Evolutionary conservation across 2,797 vertebrate genomes (phyloP), one percentile per base, ranked within the genome.

Genomic region (Sylvilagus floridanus): DNA sequence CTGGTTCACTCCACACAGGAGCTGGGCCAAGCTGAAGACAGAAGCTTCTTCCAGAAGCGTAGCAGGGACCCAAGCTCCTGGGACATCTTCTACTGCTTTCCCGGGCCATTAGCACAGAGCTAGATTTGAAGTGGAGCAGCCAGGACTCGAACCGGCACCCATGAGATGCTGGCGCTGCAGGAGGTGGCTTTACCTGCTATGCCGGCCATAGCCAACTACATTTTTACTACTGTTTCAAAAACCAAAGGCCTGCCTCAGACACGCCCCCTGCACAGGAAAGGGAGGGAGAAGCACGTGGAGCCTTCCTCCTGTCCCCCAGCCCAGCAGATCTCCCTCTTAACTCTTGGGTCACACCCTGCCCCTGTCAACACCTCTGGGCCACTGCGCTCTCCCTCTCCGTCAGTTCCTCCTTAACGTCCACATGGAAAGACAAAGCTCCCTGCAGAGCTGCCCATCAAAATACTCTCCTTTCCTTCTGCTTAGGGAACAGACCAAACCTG

Each of bases 391-490:
- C 26, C 16, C 16, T 21, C 71, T 35, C 26, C 11, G 9, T 37
- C 17, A 54, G 6, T 73, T 47, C 28, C 72, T 86, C 17, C n/a
- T 73, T 32, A 19, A 81, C 50, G 92, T 84, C 78, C 72, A 37
- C 2, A 6, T 35, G 81, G 83, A 90, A 76, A 72, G 50, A 47
- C 2, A 91, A 84, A 71, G 14, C n/a, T 90, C 57, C 86, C 37
- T 60, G n/a, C 47, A 57, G 66, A 75, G 4, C 35, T 6, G 75
- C 32, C 52, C 71, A 47, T 32, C 81, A 84, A 28, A 71, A 57
- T 32, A 90, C n/a, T 52, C 94, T 26, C 37, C 84, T 90, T 87
- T 78, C 68, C 77, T 63, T 63, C 63, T 68, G 50, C 54, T 71
- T 78, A 52, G 78, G 62, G 89, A 82, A 82, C 14, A 42, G 26